phyloP scores from a whole-genome alignment of 2,113 vertebrate species.

The Sminthopsis crassicaudata region DNA sequence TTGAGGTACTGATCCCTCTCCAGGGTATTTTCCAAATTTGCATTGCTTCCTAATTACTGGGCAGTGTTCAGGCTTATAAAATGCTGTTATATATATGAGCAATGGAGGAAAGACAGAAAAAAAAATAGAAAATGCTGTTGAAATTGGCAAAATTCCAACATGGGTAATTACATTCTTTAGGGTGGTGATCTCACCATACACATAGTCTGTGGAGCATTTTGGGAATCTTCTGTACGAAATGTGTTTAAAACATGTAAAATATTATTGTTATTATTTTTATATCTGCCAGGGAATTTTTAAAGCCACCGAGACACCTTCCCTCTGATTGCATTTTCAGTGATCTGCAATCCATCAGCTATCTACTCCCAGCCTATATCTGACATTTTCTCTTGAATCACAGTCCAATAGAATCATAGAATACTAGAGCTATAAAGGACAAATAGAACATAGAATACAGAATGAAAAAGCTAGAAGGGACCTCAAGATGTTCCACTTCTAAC shows the following conservation, averaged over 20 bases:
- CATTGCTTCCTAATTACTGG: constrained; percentile 74
- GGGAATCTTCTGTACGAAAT: constrained; percentile 77
- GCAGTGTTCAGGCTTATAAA: constrained; percentile 71
- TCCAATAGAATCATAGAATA: constrained; percentile 3
- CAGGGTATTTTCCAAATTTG: constrained; percentile 68
- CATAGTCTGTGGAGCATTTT: constrained; percentile 78
- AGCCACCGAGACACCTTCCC: constrained; percentile 47
- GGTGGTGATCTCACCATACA: constrained; percentile 55
- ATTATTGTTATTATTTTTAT: constrained; percentile 75
- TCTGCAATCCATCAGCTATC: constrained; percentile 72
- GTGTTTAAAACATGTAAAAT: constrained; percentile 72
- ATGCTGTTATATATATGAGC: constrained; percentile 69
- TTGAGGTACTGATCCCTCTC: constrained; percentile 55
- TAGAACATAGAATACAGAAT: not conserved
- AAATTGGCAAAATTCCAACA: constrained; percentile 77
- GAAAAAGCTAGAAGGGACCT: constrained; percentile 11
- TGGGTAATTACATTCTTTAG: constrained; percentile 74
- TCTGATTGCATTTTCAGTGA: constrained; percentile 6
- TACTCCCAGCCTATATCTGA: constrained; percentile 72
- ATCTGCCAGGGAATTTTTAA: constrained; percentile 70
- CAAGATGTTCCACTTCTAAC: not conserved
- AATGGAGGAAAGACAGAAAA: constrained; percentile 60
- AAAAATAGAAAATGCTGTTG: constrained; percentile 70
- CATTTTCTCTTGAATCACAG: constrained; percentile 66
- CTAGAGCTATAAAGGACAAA: constrained; percentile 14